These are phyloP conservation scores for Tupaia tana DNA, from an alignment of 2,113 vertebrate genomes.

Conservation along the genomic window DNA sequence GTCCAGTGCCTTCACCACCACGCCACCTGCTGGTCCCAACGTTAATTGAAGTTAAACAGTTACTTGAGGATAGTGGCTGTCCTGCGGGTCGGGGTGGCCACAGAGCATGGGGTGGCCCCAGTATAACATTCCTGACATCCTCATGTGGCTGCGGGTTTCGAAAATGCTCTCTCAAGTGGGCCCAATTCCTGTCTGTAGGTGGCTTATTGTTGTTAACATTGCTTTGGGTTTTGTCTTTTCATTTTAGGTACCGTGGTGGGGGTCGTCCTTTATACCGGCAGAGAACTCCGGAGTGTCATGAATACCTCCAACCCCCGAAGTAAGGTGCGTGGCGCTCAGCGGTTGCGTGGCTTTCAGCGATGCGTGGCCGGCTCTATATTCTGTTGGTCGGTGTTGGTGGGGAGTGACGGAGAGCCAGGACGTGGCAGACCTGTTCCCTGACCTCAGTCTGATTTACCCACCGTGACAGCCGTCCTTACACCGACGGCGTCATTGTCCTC, in stretches of 20 bases:
- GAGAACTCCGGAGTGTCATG: constrained; percentile 98
- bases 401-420: not conserved
- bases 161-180: fast-evolving
- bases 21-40: too few relatives aligned
- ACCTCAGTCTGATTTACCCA: fast-evolving
- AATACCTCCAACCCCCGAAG: constrained; percentile 97
- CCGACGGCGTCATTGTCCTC: fast-evolving
- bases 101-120: fast-evolving
- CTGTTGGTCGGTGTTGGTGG: fast-evolving
- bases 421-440: not conserved
- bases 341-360: constrained; percentile 75
- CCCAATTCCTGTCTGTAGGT: fast-evolving
- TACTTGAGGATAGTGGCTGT: fast-evolving
- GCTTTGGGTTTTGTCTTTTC: not conserved
- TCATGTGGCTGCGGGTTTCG: fast-evolving
- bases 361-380: not conserved
- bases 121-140: fast-evolving
- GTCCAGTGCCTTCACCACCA: too few relatives aligned
- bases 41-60: fast-evolving
- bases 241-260: constrained; percentile 94
- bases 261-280: constrained; percentile 97
- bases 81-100: fast-evolving
- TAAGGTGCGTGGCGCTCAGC: constrained; percentile 89
- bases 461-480: fast-evolving
- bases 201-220: fast-evolving